These are phyloP conservation scores for Hermodice carunculata DNA, from an alignment of 2,888 invertebrate genomes.

Conservation along the genomic window DNA sequence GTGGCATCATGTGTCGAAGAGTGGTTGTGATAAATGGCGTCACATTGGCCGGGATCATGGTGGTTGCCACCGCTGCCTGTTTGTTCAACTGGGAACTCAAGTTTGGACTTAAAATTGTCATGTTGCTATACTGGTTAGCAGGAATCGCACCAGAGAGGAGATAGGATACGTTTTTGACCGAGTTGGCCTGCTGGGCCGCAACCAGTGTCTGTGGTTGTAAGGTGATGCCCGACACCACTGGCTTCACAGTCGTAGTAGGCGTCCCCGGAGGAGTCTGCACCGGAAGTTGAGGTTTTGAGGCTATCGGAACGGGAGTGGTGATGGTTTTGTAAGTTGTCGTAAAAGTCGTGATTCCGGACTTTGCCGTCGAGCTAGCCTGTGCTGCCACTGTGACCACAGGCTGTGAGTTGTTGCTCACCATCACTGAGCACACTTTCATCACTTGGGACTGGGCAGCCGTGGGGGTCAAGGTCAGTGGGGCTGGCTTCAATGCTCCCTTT, in stretches of 20 bases:
- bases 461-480: not conserved
- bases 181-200: not conserved
- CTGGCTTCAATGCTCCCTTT: slow-evolving; percentile 8
- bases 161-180: not conserved
- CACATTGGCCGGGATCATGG: not conserved
- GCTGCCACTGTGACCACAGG: not conserved
- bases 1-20: slow-evolving; percentile 52
- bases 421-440: slow-evolving; percentile 9
- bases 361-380: not conserved
- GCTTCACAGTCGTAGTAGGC: not conserved
- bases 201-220: not conserved
- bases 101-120: slow-evolving; percentile 42
- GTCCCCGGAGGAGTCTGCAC: not conserved
- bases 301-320: slow-evolving; percentile 57
- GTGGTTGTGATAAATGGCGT: slow-evolving; percentile 41
- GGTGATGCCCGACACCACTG: not conserved
- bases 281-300: slow-evolving; percentile 51
- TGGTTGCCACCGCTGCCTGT: slow-evolving; percentile 37
- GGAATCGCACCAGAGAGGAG: not conserved
- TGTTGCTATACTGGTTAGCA: slow-evolving; percentile 40
- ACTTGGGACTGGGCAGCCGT: slow-evolving; percentile 20
- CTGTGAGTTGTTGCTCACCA: slow-evolving; percentile 17
- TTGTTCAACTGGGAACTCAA: slow-evolving; percentile 29
- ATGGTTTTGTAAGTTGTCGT: slow-evolving; percentile 58
- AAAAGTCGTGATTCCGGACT: slow-evolving; percentile 2